These are phyloP conservation scores for Sarcophaga variegata DNA, from an alignment of 2,888 invertebrate species.

Conservation along the genomic window DNA sequence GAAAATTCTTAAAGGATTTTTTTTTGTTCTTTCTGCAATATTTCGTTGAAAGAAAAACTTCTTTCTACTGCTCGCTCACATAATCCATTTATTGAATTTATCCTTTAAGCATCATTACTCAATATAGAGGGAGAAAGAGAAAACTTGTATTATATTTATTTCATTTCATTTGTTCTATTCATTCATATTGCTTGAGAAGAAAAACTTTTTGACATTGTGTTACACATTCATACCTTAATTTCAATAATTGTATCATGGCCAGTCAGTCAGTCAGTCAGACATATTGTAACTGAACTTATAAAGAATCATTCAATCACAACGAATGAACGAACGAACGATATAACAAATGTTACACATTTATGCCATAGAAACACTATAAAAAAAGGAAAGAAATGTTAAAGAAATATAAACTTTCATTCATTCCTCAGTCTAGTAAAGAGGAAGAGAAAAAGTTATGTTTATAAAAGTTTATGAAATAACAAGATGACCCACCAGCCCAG, in stretches of 20 bases:
- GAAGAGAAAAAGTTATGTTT: too few species aligned
- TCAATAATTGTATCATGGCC: constrained; percentile 62
- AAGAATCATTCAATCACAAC: constrained; percentile 55
- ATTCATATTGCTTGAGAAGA: background rate
- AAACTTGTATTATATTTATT: background rate
- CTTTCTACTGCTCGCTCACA: background rate
- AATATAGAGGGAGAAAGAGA: background rate
- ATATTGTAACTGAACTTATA: constrained; percentile 36
- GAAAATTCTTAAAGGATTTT: background rate
- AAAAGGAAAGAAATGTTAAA: too few species aligned
- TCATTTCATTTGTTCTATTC: too few species aligned
- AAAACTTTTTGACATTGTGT: constrained; percentile 49
- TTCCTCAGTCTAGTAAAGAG: too few species aligned
- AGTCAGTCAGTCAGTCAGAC: background rate
- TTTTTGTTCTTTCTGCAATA: background rate
- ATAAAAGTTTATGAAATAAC: too few species aligned
- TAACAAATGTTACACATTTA: constrained; percentile 52
- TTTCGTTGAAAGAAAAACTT: background rate
- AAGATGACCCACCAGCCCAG: too few species aligned
- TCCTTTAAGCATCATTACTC: constrained; percentile 29
- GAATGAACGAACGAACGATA: background rate
- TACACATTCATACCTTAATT: constrained; percentile 58
- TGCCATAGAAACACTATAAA: background rate
- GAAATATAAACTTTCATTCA: too few species aligned
- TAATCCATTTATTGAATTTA: constrained; percentile 45